phyloP scores from a whole-genome alignment of 2,113 vertebrate genomes.

The Cyanocitta stelleri region DNA sequence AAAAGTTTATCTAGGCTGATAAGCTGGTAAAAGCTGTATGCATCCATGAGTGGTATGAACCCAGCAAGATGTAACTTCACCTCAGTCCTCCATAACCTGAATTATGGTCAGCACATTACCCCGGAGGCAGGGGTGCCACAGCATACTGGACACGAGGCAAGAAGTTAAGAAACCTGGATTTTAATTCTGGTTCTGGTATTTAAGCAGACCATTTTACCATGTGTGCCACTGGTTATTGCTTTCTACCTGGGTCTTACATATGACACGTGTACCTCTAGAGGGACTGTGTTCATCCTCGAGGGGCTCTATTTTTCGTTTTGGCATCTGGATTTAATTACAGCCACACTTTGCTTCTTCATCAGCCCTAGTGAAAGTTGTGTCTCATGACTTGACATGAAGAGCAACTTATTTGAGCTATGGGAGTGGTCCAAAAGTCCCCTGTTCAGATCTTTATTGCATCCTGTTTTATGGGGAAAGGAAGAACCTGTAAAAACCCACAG shows the following conservation, averaged over 20 bases:
- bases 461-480: background rate
- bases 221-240: background rate
- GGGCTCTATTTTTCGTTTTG: background rate
- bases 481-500: background rate
- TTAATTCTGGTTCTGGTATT: background rate
- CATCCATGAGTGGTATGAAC: background rate
- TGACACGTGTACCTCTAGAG: background rate
- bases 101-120: background rate
- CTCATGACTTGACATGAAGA: background rate
- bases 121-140: background rate
- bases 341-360: background rate
- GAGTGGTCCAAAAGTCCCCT: background rate
- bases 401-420: background rate
- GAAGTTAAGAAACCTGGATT: background rate
- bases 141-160: accelerated
- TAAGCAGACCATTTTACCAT: background rate
- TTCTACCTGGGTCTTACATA: background rate
- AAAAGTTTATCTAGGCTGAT: background rate
- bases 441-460: background rate
- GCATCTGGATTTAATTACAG: background rate
- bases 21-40: background rate
- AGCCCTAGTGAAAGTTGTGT: background rate
- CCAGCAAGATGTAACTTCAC: background rate
- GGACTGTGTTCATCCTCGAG: background rate
- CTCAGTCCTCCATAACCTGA: background rate